Evolutionary conservation across 2,797 vertebrate genomes (phyloP).

Genomic region (Neosilurus hyrtlii): DNA sequence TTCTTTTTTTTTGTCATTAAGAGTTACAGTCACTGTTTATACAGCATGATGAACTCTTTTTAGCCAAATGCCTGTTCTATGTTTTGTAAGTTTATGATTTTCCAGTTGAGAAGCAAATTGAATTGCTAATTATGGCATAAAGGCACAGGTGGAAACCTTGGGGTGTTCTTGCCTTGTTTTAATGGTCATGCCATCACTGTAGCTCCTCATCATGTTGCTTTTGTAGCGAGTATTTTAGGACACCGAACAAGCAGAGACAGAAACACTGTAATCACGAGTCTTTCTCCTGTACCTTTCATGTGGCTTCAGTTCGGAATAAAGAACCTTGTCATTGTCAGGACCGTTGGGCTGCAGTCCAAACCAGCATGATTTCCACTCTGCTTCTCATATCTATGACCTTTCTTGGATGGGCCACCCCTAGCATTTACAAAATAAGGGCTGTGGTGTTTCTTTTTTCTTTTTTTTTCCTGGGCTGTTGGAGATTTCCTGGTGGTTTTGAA

Average conservation of each 20-base stretch:
- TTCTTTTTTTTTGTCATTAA: conserved; percentile 10
- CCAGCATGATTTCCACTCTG: conserved; percentile 39
- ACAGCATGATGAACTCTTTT: neutral
- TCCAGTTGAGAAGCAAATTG: neutral
- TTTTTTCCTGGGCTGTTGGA: conserved; percentile 48
- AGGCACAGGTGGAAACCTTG: neutral
- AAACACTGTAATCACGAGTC: conserved; percentile 52
- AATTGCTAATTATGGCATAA: conserved; percentile 6
- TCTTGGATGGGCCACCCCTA: conserved; percentile 30
- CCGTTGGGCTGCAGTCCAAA: conserved; percentile 49
- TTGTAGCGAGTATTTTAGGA: conserved; percentile 39
- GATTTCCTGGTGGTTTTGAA: conserved; percentile 65
- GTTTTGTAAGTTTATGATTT: neutral
- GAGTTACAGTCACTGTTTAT: neutral
- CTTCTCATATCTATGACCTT: conserved; percentile 47
- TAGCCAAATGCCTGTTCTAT: conserved; percentile 8
- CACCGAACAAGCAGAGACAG: conserved; percentile 22
- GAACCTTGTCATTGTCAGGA: conserved; percentile 52
- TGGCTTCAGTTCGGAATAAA: conserved; percentile 43
- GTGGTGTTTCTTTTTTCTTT: conserved; percentile 56
- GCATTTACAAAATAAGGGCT: conserved; percentile 63
- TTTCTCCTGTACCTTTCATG: conserved; percentile 54
- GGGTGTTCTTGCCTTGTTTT: conserved; percentile 25
- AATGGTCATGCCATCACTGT: conserved; percentile 1
- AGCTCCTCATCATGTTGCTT: conserved; percentile 38